Evolutionary conservation across 2,888 invertebrate genomes (phyloP).

Genomic region (Zeuzera pyrina): DNA sequence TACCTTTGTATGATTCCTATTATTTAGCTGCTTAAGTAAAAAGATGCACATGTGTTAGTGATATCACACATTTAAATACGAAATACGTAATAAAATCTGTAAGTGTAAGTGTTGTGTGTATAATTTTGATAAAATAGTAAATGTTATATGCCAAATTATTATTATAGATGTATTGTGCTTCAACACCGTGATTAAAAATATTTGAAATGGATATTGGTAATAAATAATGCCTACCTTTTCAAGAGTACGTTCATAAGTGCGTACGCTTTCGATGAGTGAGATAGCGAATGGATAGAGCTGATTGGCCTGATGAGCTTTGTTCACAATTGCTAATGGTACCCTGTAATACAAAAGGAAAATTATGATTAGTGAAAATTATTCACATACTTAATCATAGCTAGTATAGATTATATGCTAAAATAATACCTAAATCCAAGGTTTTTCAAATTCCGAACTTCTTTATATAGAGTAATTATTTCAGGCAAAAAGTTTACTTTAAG

Average conservation of each 20-base stretch:
- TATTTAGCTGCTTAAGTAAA: slow-evolving; percentile 74
- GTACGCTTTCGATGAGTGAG: slow-evolving; percentile 96
- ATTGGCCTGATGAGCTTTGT: slow-evolving; percentile 99
- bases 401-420: background rate
- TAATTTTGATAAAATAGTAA: background rate
- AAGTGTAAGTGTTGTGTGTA: slow-evolving; percentile 12
- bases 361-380: background rate
- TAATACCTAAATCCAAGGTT: slow-evolving; percentile 87
- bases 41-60: slow-evolving; percentile 65
- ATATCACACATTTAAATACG: slow-evolving; percentile 20
- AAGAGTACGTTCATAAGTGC: slow-evolving; percentile 96
- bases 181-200: background rate
- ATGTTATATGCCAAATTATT: background rate
- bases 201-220: background rate
- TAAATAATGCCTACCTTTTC: slow-evolving; percentile 84
- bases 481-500: slow-evolving; percentile 96
- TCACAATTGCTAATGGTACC: slow-evolving; percentile 97
- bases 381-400: background rate
- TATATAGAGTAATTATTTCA: slow-evolving; percentile 97
- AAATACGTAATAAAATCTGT: slow-evolving; percentile 12
- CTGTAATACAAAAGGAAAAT: slow-evolving; percentile 51
- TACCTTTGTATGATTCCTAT: slow-evolving; percentile 74
- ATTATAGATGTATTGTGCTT: background rate
- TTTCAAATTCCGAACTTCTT: slow-evolving; percentile 97
- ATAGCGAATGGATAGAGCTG: slow-evolving; percentile 99